Conservation (phyloP, 2,888 invertebrate species). For the Harpagoxenus sublaevis region DNA sequence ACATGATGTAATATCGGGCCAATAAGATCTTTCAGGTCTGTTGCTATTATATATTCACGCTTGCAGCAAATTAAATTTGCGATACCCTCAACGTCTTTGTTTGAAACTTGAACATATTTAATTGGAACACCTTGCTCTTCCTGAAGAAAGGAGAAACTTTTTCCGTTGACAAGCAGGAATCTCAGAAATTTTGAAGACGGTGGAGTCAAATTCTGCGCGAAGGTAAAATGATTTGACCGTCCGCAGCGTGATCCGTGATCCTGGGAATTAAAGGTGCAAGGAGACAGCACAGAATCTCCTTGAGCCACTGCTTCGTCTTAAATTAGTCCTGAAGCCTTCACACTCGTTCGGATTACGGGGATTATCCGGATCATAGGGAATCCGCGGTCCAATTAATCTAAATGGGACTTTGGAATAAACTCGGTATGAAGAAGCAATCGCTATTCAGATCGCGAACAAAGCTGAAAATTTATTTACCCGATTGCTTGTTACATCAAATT, state of each 20-base stretch:
- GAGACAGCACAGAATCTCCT: slow-evolving; percentile 36
- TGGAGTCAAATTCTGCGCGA: slow-evolving; percentile 36
- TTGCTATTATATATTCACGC: slow-evolving; percentile 10
- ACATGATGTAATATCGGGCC: slow-evolving; percentile 4
- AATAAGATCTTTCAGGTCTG: background rate
- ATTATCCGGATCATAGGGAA: slow-evolving; percentile 66
- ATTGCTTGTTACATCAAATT: background rate
- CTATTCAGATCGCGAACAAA: slow-evolving; percentile 24
- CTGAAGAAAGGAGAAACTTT: background rate
- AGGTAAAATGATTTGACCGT: slow-evolving; percentile 39
- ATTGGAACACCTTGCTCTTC: background rate
- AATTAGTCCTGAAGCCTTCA: slow-evolving; percentile 63
- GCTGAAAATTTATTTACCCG: slow-evolving; percentile 23
- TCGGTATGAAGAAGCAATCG: slow-evolving; percentile 47
- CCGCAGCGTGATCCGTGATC: slow-evolving; percentile 40
- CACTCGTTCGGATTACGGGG: slow-evolving; percentile 64
- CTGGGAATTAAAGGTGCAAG: slow-evolving; percentile 47
- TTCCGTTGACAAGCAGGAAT: slow-evolving; percentile 6
- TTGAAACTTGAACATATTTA: slow-evolving; percentile 42
- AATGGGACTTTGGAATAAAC: slow-evolving; percentile 56
- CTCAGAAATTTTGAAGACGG: slow-evolving; percentile 38
- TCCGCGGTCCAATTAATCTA: slow-evolving; percentile 68
- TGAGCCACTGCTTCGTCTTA: slow-evolving; percentile 63
- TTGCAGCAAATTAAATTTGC: slow-evolving; percentile 37
- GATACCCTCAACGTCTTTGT: slow-evolving; percentile 5